A percentile compares a stretch with the other conserved stretches of the same genome.
Evolutionary conservation across 1,140 invertebrate species (phyloP).

Genomic region (Littorina saxatilis): DNA sequence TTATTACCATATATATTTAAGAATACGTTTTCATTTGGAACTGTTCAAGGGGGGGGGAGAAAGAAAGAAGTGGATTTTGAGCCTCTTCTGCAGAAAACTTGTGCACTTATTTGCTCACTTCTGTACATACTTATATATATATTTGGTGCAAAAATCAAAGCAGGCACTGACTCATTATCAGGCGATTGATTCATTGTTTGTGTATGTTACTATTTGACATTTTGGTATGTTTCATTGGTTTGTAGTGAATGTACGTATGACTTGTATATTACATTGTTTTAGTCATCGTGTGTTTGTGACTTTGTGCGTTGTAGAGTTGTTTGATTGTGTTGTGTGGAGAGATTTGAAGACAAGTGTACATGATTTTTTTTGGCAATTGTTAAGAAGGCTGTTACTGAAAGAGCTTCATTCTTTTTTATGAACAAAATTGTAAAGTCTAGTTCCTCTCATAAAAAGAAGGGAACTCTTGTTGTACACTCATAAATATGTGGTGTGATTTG

Average conservation of each 20-base stretch:
- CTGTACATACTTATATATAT: constrained; percentile 37
- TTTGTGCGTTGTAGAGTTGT: not conserved
- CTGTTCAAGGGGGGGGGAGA: too few species aligned
- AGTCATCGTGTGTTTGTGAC: not conserved
- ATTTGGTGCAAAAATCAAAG: constrained; percentile 39
- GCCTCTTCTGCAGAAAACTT: not conserved
- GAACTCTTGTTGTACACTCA: too few species aligned
- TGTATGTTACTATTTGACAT: too few species aligned
- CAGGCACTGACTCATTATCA: constrained; percentile 23
- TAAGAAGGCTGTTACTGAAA: too few species aligned
- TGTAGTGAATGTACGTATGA: not conserved
- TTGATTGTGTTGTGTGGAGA: not conserved
- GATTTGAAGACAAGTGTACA: not conserved
- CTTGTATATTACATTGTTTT: not conserved
- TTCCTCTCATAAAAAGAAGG: too few species aligned
- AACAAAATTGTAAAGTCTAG: not conserved
- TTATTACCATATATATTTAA: not conserved
- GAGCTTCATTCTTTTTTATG: not conserved
- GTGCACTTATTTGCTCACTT: constrained; percentile 37
- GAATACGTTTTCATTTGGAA: not conserved
- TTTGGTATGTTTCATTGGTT: too few species aligned
- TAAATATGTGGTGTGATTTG: too few species aligned
- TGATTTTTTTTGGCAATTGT: not conserved
- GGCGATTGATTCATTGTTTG: not conserved
- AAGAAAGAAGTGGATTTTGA: constrained; percentile 3